Evolutionary conservation across 2,797 vertebrate species (phyloP).

Genomic region (Kryptopterus vitreolus): DNA sequence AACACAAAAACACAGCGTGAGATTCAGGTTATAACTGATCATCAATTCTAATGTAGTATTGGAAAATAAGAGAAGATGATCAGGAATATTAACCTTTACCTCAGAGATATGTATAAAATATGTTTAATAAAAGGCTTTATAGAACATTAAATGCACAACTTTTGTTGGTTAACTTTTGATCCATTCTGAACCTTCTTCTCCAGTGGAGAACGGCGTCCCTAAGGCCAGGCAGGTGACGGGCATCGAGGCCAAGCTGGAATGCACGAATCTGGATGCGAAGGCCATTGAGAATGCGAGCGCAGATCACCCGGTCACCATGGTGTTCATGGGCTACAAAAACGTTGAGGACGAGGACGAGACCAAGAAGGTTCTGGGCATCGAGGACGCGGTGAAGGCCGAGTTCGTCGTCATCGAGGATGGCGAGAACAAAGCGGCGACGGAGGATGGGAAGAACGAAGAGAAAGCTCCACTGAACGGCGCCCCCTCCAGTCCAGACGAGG

Average conservation of each 20-base stretch:
- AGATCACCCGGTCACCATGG: slow-evolving; percentile 92
- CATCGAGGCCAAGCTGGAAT: slow-evolving; percentile 80
- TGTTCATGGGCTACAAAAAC: slow-evolving; percentile 97
- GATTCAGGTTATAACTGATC: background rate
- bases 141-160: too few relatives aligned
- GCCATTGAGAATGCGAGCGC: slow-evolving; percentile 76
- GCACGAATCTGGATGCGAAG: slow-evolving; percentile 68
- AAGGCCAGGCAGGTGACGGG: slow-evolving; percentile 78
- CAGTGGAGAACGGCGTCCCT: slow-evolving; percentile 75
- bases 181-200: slow-evolving; percentile 25
- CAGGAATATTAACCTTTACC: background rate
- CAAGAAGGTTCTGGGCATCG: slow-evolving; percentile 83
- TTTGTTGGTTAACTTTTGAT: too few relatives aligned
- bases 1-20: background rate
- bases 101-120: background rate
- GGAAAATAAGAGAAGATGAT: background rate
- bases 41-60: background rate
- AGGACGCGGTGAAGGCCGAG: slow-evolving; percentile 90
- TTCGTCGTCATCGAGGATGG: slow-evolving; percentile 91
- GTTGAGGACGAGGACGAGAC: slow-evolving; percentile 87
- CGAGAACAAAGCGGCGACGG: slow-evolving; percentile 71
- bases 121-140: too few relatives aligned
- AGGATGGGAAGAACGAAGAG: slow-evolving; percentile 66
- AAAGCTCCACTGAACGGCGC: slow-evolving; percentile 86
- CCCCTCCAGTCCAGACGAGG: slow-evolving; percentile 76